Evolutionary conservation across 2,797 vertebrate genomes (phyloP).

Genomic region (Sphenopsis melanotis): DNA sequence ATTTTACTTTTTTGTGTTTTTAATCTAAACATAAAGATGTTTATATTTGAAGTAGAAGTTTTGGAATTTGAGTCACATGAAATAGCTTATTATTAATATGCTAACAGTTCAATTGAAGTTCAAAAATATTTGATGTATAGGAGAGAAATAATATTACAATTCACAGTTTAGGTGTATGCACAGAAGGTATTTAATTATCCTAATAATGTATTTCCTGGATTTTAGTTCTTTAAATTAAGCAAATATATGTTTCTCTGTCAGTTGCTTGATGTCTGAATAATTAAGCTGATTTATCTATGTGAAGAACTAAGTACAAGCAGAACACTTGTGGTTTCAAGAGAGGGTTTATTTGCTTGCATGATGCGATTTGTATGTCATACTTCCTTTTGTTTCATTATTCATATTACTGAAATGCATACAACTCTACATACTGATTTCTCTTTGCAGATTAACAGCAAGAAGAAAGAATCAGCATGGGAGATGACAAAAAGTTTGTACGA

Average conservation of each 20-base stretch:
- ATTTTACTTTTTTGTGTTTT: neutral
- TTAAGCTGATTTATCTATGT: neutral
- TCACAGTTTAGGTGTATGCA: neutral
- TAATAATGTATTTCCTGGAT: neutral
- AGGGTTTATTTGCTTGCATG: neutral
- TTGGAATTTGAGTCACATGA: neutral
- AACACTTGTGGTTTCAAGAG: neutral
- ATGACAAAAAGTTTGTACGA: slow-evolving; percentile 96
- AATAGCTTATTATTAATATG: neutral
- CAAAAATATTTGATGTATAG: neutral
- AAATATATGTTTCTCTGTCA: neutral
- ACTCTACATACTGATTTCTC: neutral
- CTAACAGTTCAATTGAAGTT: neutral
- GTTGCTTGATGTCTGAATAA: neutral
- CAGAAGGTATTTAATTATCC: neutral
- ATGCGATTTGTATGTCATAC: neutral
- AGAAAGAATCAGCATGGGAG: slow-evolving; percentile 98
- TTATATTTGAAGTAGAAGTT: neutral
- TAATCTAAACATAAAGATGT: neutral
- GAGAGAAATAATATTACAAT: neutral
- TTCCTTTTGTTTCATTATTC: neutral
- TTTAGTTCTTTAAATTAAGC: neutral
- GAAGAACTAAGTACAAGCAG: neutral
- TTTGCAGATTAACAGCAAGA: slow-evolving; percentile 96
- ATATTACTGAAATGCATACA: neutral